Evolutionary conservation across 92 coral and sea anemone genomes (phyloP), one percentile per base, ranked within the genome.

Genomic region (Epizoanthus ramosus): DNA sequence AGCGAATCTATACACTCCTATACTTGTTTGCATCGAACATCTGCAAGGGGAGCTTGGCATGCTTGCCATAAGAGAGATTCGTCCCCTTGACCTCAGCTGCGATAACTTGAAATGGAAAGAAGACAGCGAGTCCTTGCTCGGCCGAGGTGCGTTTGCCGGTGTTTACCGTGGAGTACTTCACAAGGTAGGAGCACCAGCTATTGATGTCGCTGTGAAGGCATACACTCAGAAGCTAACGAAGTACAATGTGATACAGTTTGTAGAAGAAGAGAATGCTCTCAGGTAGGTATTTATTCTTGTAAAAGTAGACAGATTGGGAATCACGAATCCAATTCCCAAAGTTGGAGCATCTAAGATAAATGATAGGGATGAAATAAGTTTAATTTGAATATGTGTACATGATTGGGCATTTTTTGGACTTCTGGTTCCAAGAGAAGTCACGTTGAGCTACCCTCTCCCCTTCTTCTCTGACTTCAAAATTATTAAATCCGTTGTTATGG

Each of bases 91-190:
- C 10, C 60, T 84, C 13, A 66, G 58, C 60, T 43, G 12, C 72
- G 52, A 23, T 21, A 63, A 84, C 21, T 54, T 84, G n/a, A 65
- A 73, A 6, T 84, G 87, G 87, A 56, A 74, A 35, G 81, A 84
- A 52, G 67, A 63, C 50, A 28, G 4, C 5, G 24, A 61, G 5
- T 24, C 57, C 10, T 17, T 67, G 12, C 66, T 84, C 6, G 82
- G 87, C 24, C 45, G 56, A 63, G 87, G 82, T 25, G 81, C 56
- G 7, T 84, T 60, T 84, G 70, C 87, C 16, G 25, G 47, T 58
- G 82, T 84, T 8, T 84, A 84, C 71, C 74, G 70, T 23, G 87
- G 82, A 8, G 35, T 3, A 31, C 45, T 84, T 23, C 67, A 71
- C 22, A 57, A 52, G 68, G n/a, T 15, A 17, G 45, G 57, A 19